phyloP scores from a whole-genome alignment of 2,113 vertebrate genomes.

The Forbesichthys agassizii region DNA sequence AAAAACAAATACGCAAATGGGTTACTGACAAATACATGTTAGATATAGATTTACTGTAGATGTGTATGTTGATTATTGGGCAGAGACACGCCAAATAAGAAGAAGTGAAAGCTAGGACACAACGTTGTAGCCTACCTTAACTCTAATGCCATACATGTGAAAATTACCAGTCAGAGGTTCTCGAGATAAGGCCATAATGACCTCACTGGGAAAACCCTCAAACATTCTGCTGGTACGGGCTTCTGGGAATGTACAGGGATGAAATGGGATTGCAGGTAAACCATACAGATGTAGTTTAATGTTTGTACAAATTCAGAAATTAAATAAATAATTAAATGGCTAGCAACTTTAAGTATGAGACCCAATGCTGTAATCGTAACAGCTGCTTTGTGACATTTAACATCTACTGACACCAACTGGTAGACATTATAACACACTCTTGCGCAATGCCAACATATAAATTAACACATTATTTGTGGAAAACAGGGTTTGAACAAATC shows the following conservation, averaged over 20 bases:
- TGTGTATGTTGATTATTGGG: background rate
- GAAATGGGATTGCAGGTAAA: background rate
- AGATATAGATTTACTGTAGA: background rate
- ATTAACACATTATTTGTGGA: background rate
- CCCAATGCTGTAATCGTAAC: background rate
- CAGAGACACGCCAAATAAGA: background rate
- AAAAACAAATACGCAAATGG: too few species aligned
- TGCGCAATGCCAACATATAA: background rate
- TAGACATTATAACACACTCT: background rate
- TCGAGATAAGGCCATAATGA: conserved; percentile 63
- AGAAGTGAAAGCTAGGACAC: too few species aligned
- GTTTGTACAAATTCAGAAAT: background rate
- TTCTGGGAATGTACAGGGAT: conserved; percentile 44
- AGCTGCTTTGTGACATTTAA: background rate
- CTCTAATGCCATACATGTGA: conserved; percentile 74
- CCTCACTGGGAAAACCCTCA: conserved; percentile 56
- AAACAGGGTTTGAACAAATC: background rate
- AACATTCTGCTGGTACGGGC: conserved; percentile 74
- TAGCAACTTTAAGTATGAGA: background rate
- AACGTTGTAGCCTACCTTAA: conserved; percentile 4
- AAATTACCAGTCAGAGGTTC: conserved; percentile 81
- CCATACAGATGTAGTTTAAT: background rate
- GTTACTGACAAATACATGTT: too few species aligned
- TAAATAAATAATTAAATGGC: background rate
- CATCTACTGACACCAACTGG: conserved; percentile 50